These are phyloP conservation scores for Piscicola geometra DNA, from an alignment of 2,888 invertebrate species.

Conservation along the genomic window DNA sequence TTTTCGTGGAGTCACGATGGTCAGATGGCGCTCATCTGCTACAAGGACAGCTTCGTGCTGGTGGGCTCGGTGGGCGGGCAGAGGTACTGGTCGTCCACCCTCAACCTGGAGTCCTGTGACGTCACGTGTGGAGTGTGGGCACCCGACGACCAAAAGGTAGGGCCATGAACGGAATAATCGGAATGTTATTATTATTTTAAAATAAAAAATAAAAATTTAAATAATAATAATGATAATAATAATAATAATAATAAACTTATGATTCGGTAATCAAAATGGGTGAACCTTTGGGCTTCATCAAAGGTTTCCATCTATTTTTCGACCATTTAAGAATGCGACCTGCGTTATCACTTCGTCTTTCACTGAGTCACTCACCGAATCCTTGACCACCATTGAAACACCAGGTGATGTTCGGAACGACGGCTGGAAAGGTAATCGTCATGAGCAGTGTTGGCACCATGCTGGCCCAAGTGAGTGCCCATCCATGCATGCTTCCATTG, in stretches of 20 bases:
- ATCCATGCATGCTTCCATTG: too few relatives aligned
- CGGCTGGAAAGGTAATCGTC: conserved; percentile 86
- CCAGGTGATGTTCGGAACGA: conserved; percentile 90
- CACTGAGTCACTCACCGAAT: neutral
- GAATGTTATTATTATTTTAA: too few relatives aligned
- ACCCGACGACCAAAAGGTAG: conserved; percentile 84
- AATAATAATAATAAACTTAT: too few relatives aligned
- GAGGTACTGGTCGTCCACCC: conserved; percentile 95
- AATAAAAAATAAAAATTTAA: too few relatives aligned
- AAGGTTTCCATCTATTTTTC: too few relatives aligned
- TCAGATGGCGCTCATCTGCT: conserved; percentile 94
- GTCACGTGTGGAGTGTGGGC: conserved; percentile 97
- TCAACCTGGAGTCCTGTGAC: conserved; percentile 78
- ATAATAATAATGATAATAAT: too few relatives aligned
- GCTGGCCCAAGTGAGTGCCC: conserved; percentile 77
- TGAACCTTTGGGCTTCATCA: too few relatives aligned
- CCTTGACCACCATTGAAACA: too few relatives aligned
- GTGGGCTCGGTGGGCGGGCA: conserved; percentile 96
- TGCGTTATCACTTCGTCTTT: conserved; percentile 2
- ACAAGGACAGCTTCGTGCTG: conserved; percentile 93
- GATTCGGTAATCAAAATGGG: too few relatives aligned
- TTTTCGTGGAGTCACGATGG: conserved; percentile 99
- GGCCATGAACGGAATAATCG: too few relatives aligned
- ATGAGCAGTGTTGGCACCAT: conserved; percentile 93
- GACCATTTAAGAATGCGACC: neutral